These are phyloP conservation scores for Eufriesea mexicana DNA, from an alignment of 1,140 invertebrate genomes.

Conservation along the genomic window DNA sequence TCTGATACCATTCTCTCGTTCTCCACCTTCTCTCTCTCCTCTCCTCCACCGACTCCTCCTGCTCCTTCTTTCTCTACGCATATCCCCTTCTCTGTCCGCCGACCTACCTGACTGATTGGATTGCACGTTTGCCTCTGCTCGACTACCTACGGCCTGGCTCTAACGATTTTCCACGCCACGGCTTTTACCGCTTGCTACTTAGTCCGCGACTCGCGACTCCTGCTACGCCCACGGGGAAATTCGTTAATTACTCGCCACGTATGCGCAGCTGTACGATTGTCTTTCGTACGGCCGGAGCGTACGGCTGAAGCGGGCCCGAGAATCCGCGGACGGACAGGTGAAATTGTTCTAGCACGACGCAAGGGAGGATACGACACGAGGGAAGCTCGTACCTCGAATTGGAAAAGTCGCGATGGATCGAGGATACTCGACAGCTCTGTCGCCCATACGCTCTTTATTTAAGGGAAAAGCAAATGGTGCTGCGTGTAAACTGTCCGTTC, in stretches of 20 bases:
- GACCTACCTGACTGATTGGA: conserved; percentile 52
- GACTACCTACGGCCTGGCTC: conserved; percentile 50
- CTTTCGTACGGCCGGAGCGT: not conserved
- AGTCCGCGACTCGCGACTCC: conserved; percentile 17
- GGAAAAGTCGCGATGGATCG: not conserved
- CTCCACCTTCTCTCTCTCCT: conserved; percentile 14
- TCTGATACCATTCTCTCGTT: conserved; percentile 41
- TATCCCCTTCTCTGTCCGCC: conserved; percentile 32
- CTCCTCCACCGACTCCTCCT: not conserved
- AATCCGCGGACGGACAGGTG: conserved; percentile 15
- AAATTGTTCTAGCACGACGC: conserved; percentile 10
- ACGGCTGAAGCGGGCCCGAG: not conserved
- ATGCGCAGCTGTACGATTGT: conserved; percentile 33
- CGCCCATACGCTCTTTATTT: too few species aligned
- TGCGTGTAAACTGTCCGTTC: too few species aligned
- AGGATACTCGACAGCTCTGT: too few species aligned
- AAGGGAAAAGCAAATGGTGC: too few species aligned
- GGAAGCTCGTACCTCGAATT: not conserved
- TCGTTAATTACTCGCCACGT: conserved; percentile 35
- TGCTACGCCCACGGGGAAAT: conserved; percentile 52
- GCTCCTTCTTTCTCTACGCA: not conserved
- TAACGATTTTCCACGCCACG: conserved; percentile 75
- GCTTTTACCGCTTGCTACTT: conserved; percentile 45
- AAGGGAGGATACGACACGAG: not conserved
- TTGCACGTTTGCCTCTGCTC: conserved; percentile 50